Conservation (phyloP, 1,140 invertebrate species). For the Penaeus vannamei region DNA sequence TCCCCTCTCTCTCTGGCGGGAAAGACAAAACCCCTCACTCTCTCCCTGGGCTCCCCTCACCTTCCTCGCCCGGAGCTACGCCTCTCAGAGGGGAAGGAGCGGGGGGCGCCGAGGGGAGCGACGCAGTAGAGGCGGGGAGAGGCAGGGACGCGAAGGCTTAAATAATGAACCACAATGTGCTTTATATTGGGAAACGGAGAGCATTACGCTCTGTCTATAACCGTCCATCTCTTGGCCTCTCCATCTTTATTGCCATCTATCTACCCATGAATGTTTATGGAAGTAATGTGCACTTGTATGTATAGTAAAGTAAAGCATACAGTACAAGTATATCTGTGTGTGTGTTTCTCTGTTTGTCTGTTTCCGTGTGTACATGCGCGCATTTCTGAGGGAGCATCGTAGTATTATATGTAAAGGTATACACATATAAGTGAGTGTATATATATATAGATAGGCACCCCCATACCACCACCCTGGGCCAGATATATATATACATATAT, state of each 20-base stretch:
- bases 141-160: background rate
- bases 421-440: too few relatives aligned
- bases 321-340: too few relatives aligned
- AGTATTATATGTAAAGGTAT: too few relatives aligned
- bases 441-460: too few relatives aligned
- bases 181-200: too few relatives aligned
- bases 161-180: background rate
- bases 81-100: constrained; percentile 50
- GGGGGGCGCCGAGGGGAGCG: constrained; percentile 18
- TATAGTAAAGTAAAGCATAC: background rate
- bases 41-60: constrained; percentile 53
- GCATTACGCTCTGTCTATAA: background rate
- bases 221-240: constrained; percentile 1
- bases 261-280: background rate
- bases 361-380: too few relatives aligned
- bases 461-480: too few relatives aligned
- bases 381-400: too few relatives aligned
- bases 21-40: constrained; percentile 62
- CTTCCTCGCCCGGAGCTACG: constrained; percentile 56
- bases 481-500: too few relatives aligned
- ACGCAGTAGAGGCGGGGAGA: constrained; percentile 1
- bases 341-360: too few relatives aligned
- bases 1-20: background rate
- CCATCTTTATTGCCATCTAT: background rate
- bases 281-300: background rate